Evolutionary conservation across 2,113 vertebrate species (phyloP), one percentile per base, ranked within the genome.

Genomic region (Excalfactoria chinensis): DNA sequence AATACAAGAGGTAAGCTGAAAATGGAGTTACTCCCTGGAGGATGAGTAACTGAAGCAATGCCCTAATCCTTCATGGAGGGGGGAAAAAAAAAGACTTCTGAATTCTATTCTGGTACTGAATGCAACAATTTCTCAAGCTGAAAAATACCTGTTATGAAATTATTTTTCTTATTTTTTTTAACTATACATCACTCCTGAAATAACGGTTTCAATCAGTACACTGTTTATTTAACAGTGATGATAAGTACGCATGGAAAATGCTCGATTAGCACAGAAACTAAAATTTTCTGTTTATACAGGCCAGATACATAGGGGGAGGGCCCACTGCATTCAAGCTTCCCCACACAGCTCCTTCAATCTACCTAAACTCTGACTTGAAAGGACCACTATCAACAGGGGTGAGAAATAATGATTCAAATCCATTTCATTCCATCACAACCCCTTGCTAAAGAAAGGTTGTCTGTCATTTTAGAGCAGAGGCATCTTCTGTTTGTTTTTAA

Each of bases 281-380:
- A 97, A 97, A 28, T 92, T 93, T 90, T 98, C 80, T 98, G 81
- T 98, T 97, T 97, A 82, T 60, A 81, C 98, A 98, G 98, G 96
- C 97, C 94, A 98, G 98, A 84, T 98, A 98, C 93, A 97, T 98
- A 97, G 98, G 97, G 96, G 96, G 97, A 96, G 97, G 98, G 97
- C 90, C 98, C 96, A 96, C 97, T 93, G 97, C 97, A 86, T 98
- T 98, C 98, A 98, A 98, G 98, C 97, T 98, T 93, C 97, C 98
- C 79, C 98, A 98, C 76, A 97, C 97, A 96, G 97, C 97, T 85
- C 98, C 97, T 41, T 97, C 98, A 85, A 98, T 98, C 98, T 98
- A 98, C 97, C 78, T 98, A 98, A 98, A 98, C 97, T 97, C 98
- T 98, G 98, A 98, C 88, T 95, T 98, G 97, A 98, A 98, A 98